Conservation (phyloP, 2,113 vertebrate species). For the Bufo bufo region DNA sequence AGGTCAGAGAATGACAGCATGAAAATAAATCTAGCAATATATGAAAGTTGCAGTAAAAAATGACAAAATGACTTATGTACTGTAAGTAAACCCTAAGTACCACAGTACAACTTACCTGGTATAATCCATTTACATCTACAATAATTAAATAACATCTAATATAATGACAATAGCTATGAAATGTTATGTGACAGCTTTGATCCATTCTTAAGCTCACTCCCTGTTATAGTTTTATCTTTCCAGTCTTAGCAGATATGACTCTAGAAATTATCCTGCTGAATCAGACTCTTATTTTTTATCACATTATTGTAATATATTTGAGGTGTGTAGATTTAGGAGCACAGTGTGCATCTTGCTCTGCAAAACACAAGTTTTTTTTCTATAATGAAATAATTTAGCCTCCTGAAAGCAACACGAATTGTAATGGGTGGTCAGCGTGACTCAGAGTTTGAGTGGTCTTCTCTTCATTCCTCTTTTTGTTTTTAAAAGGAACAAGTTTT, state of each 20-base stretch:
- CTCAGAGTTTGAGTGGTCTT: conserved; percentile 35
- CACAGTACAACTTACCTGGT: too few species aligned
- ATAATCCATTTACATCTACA: too few species aligned
- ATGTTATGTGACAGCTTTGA: background rate
- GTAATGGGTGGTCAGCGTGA: conserved; percentile 37
- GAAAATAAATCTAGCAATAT: too few species aligned
- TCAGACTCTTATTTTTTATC: background rate
- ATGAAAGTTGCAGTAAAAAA: too few species aligned
- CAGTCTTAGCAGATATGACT: background rate
- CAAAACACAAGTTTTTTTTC: background rate
- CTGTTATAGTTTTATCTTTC: background rate
- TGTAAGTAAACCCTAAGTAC: too few species aligned
- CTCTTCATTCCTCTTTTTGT: conserved; percentile 19
- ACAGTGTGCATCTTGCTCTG: background rate
- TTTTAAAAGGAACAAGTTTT: conserved; percentile 18
- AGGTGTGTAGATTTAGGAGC: background rate
- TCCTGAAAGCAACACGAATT: background rate
- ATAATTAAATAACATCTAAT: too few species aligned
- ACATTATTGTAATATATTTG: background rate
- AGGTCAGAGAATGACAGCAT: too few species aligned
- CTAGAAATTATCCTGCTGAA: background rate
- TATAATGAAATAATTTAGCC: background rate
- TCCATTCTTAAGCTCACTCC: background rate
- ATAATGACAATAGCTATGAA: too few species aligned
- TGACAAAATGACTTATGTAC: too few species aligned